phyloP scores from a whole-genome alignment of 1,140 invertebrate species.

The Spodoptera litura region DNA sequence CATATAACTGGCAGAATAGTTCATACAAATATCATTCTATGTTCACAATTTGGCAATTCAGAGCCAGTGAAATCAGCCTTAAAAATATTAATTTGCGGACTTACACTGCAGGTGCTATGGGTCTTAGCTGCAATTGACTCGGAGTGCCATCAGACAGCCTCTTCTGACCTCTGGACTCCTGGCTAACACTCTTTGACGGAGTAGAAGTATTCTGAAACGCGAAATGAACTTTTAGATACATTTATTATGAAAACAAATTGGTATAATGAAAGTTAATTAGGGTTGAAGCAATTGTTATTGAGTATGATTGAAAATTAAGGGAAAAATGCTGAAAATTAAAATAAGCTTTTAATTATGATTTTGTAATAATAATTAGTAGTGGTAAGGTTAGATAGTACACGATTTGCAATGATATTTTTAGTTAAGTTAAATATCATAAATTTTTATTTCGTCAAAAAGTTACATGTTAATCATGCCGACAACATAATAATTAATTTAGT shows the following conservation, averaged over 20 bases:
- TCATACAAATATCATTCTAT: not conserved
- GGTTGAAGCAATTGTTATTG: constrained; percentile 31
- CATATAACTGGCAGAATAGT: no score
- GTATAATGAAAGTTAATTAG: not conserved
- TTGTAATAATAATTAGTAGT: not conserved
- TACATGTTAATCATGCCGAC: no score
- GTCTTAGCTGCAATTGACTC: constrained; percentile 76
- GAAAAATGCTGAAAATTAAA: constrained; percentile 24
- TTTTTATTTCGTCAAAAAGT: no score
- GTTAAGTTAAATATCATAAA: no score
- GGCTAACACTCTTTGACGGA: constrained; percentile 70
- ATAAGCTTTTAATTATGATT: constrained; percentile 1
- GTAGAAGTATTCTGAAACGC: constrained; percentile 71
- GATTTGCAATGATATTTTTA: not conserved
- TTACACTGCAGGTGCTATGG: constrained; percentile 81
- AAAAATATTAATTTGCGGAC: constrained; percentile 40
- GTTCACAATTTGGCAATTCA: not conserved
- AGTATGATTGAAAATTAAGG: not conserved
- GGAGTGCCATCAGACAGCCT: constrained; percentile 79
- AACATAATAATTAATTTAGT: no score
- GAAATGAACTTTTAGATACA: not conserved
- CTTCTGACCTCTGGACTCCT: constrained; percentile 77
- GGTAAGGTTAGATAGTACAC: not conserved
- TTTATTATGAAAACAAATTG: not conserved
- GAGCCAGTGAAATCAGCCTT: not conserved